Evolutionary conservation across 2,888 invertebrate species (phyloP).

Genomic region (Agapetus fuscipes): DNA sequence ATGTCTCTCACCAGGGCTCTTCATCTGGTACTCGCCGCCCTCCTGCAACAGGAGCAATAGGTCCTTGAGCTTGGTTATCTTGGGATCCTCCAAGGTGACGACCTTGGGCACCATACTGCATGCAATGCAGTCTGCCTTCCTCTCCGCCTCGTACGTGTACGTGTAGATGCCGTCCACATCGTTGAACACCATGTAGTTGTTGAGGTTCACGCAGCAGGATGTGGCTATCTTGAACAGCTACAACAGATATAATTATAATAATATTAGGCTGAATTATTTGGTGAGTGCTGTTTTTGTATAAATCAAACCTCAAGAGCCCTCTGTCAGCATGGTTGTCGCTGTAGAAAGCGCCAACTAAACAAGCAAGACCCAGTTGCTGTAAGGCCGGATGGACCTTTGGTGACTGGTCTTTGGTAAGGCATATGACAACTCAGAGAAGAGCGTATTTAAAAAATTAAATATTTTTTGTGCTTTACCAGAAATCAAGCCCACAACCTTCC

Average conservation of each 20-base stretch:
- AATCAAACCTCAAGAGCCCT: too few species aligned
- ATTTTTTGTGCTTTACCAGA: too few species aligned
- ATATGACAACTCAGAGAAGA: too few species aligned
- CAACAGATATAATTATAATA: constrained; percentile 18
- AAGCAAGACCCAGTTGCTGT: too few species aligned
- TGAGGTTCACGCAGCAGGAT: constrained; percentile 79
- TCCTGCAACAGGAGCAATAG: constrained; percentile 74
- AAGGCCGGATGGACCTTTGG: too few species aligned
- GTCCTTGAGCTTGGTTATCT: constrained; percentile 64
- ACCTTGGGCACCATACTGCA: constrained; percentile 67
- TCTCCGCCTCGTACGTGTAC: constrained; percentile 89
- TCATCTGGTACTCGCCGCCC: constrained; percentile 76
- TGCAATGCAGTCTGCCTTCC: constrained; percentile 75
- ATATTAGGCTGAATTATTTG: too few species aligned
- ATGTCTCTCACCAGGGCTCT: constrained; percentile 76
- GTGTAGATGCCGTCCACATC: constrained; percentile 94
- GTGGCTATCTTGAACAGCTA: constrained; percentile 92
- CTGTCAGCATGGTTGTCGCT: too few species aligned
- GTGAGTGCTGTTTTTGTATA: too few species aligned
- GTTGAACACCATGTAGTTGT: constrained; percentile 96
- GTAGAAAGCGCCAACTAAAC: too few species aligned
- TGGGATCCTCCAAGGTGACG: constrained; percentile 51
- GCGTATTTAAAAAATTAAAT: too few species aligned
- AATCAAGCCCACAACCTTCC: too few species aligned
- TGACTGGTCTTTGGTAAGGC: too few species aligned